phyloP scores from a whole-genome alignment of 2,888 invertebrate species.

The Archips xylosteana region DNA sequence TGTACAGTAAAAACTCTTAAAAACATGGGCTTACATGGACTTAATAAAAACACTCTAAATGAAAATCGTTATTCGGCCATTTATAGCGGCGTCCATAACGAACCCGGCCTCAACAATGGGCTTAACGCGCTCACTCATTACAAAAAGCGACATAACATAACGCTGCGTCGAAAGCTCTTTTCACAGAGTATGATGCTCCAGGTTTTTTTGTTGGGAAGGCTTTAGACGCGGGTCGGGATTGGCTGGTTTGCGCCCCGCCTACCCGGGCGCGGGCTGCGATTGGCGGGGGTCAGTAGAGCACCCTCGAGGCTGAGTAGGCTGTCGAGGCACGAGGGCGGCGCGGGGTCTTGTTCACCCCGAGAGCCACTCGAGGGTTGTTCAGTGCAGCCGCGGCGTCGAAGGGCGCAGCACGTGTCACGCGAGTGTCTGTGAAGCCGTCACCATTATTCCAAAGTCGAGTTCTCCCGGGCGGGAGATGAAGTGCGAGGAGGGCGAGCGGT shows the following conservation, averaged over 20 bases:
- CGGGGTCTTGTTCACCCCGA: conserved; percentile 84
- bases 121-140: conserved; percentile 85
- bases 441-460: conserved; percentile 82
- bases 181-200: conserved; percentile 84
- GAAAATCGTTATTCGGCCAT: conserved; percentile 83
- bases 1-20: conserved; percentile 57
- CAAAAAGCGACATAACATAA: conserved; percentile 85
- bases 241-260: conserved; percentile 74
- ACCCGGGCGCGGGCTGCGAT: conserved; percentile 62
- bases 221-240: conserved; percentile 64
- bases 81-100: conserved; percentile 83
- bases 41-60: conserved; percentile 84
- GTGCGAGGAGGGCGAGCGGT: conserved; percentile 80
- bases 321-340: conserved; percentile 83
- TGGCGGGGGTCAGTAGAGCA: conserved; percentile 78
- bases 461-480: conserved; percentile 84
- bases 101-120: conserved; percentile 83
- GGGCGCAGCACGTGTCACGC: conserved; percentile 81
- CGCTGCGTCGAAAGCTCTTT: conserved; percentile 84
- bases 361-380: conserved; percentile 85
- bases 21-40: conserved; percentile 78
- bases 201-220: conserved; percentile 81
- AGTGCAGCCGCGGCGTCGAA: conserved; percentile 80
- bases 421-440: conserved; percentile 69
- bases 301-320: conserved; percentile 84